Percentiles rank a stretch among this genome's conserved stretches.
Evolutionary conservation across 2,888 invertebrate species (phyloP).

Genomic region (Cordylochernes scorpioides): DNA sequence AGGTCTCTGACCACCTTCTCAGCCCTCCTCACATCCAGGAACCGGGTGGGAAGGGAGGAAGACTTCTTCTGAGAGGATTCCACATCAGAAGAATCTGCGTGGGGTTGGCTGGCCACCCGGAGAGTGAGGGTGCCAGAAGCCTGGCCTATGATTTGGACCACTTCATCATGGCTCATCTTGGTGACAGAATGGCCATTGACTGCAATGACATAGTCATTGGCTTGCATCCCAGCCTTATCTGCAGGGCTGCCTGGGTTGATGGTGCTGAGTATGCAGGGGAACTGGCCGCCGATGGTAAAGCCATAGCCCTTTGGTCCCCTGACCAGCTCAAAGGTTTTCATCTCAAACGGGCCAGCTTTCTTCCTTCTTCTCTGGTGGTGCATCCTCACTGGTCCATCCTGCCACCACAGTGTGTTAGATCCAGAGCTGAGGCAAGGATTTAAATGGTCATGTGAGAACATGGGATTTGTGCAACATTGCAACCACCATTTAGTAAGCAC

Average conservation of each 20-base stretch:
- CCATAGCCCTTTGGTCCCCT: conserved; percentile 74
- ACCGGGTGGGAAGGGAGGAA: conserved; percentile 20
- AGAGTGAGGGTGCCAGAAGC: conserved; percentile 53
- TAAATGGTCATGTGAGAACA: no score
- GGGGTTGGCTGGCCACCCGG: conserved; percentile 61
- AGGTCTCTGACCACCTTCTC: conserved; percentile 29
- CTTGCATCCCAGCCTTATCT: conserved; percentile 58
- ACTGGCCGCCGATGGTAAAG: conserved; percentile 90
- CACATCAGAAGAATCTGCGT: conserved; percentile 58
- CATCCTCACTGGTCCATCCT: no score
- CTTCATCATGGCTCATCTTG: conserved; percentile 72
- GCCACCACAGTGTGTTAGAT: no score
- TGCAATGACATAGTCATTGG: conserved; percentile 70
- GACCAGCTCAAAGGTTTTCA: conserved; percentile 53
- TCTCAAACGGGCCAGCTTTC: conserved; percentile 42
- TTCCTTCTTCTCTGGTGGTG: conserved; percentile 31
- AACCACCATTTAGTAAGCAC: no score
- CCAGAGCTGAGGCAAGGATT: no score
- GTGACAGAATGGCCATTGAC: conserved; percentile 75
- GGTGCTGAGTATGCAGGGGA: conserved; percentile 77
- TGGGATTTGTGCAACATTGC: no score
- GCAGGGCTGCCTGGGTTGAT: conserved; percentile 73
- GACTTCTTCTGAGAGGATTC: conserved; percentile 22
- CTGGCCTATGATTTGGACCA: conserved; percentile 63
- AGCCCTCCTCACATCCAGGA: conserved; percentile 22